Evolutionary conservation across 2,888 invertebrate genomes (phyloP).

Genomic region (Acanthosepion lycidas): DNA sequence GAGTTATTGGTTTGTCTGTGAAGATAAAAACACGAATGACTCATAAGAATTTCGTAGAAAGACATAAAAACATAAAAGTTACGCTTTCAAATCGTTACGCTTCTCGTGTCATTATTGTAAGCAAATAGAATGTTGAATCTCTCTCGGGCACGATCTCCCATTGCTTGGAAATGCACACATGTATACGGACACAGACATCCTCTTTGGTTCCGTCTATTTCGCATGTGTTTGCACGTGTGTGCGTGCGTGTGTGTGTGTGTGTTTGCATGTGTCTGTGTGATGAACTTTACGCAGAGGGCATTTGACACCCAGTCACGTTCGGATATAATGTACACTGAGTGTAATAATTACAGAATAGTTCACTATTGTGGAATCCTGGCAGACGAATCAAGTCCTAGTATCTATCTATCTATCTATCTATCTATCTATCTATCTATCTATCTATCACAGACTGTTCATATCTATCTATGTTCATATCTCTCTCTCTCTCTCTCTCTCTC

Average conservation of each 20-base stretch:
- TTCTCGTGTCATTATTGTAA: neutral
- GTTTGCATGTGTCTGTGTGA: neutral
- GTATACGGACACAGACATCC: neutral
- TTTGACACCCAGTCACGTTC: no score
- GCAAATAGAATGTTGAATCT: neutral
- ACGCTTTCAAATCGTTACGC: neutral
- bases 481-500: no score
- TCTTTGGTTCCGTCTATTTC: neutral
- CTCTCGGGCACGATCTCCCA: neutral
- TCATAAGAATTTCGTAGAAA: neutral
- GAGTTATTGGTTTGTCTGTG: neutral
- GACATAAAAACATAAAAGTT: neutral
- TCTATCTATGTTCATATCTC: no score
- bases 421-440: neutral
- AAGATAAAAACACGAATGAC: neutral
- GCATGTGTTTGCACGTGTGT: neutral
- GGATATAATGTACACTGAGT: no score
- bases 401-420: neutral
- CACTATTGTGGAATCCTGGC: no score
- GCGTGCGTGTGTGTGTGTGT: neutral
- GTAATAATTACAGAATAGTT: no score
- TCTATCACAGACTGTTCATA: no score
- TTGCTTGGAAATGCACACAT: neutral
- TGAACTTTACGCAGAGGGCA: no score
- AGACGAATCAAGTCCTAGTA: neutral